Evolutionary conservation across 2,113 vertebrate species (phyloP).

Genomic region (Apeltes quadracus): DNA sequence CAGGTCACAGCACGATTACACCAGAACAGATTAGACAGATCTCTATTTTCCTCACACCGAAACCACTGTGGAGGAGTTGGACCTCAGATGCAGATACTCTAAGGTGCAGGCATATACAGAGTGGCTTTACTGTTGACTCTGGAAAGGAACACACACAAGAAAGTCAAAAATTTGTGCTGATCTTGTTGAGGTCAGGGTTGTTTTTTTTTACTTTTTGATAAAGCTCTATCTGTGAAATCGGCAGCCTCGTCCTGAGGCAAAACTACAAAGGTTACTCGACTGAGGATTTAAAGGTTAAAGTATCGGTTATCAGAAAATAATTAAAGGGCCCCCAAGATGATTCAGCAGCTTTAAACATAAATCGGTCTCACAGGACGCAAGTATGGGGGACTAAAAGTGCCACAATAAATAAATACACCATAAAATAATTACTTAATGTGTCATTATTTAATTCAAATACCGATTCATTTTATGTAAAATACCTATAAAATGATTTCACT

Average conservation of each 20-base stretch:
- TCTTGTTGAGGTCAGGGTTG: neutral
- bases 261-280: conserved; percentile 44
- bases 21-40: conserved; percentile 67
- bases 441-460: no score
- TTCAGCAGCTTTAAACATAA: conserved; percentile 12
- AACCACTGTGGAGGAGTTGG: conserved; percentile 42
- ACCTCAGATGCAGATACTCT: conserved; percentile 46
- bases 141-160: neutral
- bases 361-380: no score
- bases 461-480: no score
- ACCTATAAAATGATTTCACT: no score
- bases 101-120: conserved; percentile 41
- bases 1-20: conserved; percentile 73
- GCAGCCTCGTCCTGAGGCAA: conserved; percentile 29
- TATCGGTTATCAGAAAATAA: conserved; percentile 35
- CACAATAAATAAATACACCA: no score
- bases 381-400: no score
- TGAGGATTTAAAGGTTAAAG: conserved; percentile 48
- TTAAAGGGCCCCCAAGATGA: conserved; percentile 1
- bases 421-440: no score
- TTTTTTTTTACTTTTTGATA: neutral
- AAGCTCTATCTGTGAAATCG: conserved; percentile 33
- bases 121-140: conserved; percentile 15
- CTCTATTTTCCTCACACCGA: conserved; percentile 62
- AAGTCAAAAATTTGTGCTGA: conserved; percentile 20